Conservation (phyloP, 2,797 vertebrate species). For the Diglossa cyanea region DNA sequence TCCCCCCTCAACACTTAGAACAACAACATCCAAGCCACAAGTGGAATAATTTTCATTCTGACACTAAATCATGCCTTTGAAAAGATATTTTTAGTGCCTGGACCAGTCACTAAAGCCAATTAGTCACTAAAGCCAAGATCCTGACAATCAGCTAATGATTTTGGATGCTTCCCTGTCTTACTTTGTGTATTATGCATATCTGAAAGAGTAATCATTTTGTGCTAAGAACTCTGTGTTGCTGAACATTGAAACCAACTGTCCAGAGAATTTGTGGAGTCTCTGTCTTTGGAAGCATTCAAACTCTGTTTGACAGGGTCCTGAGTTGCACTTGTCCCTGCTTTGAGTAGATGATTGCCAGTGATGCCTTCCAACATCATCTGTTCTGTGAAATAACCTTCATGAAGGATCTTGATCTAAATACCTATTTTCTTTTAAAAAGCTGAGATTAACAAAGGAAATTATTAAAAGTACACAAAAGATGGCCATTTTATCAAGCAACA, state of each 20-base stretch:
- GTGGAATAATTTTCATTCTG: neutral
- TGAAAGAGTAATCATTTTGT: neutral
- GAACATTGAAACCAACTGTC: neutral
- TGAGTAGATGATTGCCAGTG: neutral
- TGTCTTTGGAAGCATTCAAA: neutral
- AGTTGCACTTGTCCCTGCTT: neutral
- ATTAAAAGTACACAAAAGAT: neutral
- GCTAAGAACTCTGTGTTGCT: neutral
- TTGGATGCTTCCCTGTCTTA: neutral
- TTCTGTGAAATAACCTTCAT: neutral
- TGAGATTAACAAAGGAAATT: neutral
- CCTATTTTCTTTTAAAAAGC: neutral
- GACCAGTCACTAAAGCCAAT: neutral
- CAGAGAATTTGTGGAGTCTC: neutral
- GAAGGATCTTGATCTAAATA: neutral
- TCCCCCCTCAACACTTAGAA: neutral
- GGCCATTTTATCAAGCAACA: neutral
- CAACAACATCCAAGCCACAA: neutral
- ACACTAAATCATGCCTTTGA: neutral
- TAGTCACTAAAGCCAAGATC: neutral
- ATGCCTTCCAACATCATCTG: neutral
- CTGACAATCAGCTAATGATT: neutral
- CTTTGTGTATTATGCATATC: neutral
- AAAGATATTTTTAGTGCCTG: neutral
- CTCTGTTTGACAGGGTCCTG: neutral